Evolutionary conservation across 2,113 vertebrate genomes (phyloP).

Genomic region (Actenoides lindsayi): DNA sequence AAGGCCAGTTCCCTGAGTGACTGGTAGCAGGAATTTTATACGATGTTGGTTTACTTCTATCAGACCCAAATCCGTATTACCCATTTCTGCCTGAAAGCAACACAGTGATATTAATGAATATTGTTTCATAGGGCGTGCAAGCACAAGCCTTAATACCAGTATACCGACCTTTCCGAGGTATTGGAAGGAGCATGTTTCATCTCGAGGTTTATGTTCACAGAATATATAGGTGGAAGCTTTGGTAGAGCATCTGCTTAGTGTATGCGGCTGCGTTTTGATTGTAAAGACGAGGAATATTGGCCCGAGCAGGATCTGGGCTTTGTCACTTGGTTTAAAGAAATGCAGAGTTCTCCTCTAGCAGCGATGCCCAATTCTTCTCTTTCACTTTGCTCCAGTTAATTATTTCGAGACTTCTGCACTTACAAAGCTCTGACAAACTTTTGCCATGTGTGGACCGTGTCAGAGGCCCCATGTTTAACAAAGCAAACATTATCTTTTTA

Average conservation of each 20-base stretch:
- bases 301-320: not conserved
- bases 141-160: not conserved
- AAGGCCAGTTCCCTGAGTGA: not conserved
- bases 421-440: not conserved
- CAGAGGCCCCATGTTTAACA: not conserved
- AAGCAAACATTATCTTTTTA: not conserved
- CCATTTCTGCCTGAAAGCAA: not conserved
- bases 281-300: not conserved
- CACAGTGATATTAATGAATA: not conserved
- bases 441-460: not conserved
- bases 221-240: not conserved
- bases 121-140: rapidly evolving
- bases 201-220: not conserved
- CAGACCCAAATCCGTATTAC: not conserved
- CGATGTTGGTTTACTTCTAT: not conserved
- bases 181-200: not conserved
- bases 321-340: not conserved
- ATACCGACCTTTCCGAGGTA: not conserved
- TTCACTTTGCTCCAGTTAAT: not conserved
- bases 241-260: not conserved
- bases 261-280: not conserved
- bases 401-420: not conserved
- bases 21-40: not conserved
- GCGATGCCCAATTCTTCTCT: not conserved
- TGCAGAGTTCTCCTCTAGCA: not conserved